Evolutionary conservation across 2,113 vertebrate species (phyloP), one percentile per base, ranked within the genome.

Genomic region (Gasterosteus aculeatus): DNA sequence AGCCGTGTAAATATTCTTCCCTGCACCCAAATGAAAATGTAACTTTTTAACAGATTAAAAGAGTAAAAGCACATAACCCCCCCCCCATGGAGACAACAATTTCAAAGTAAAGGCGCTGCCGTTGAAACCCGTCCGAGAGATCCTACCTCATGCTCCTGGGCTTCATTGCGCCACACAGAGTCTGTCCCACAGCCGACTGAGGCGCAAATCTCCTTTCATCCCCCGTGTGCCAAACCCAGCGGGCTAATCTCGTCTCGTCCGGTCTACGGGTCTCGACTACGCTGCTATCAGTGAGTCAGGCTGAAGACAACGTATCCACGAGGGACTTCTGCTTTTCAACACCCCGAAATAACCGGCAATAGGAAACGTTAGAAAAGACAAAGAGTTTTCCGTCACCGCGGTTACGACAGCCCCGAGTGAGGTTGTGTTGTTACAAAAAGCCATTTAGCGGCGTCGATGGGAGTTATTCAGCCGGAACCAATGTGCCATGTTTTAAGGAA

Each of bases 161-260:
- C 64, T 87, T 92, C 76, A 82, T 79, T 57, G 77, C 35, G 0
- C 76, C 10, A 46, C 78, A 12, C 62, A 8, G 72, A 75, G 53
- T 73, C 77, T 29, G 47, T 69, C 77, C 86, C 80, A 82, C 82
- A 46, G 47, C 78, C 78, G 80, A 88, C 66, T 35, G 81, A 84
- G 81, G 69, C 41, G 72, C 70, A 89, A 90, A 90, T 92, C 90
- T 82, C 81, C 79, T 78, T 78, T 91, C 87, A 89, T 90, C 86
- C 84, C 86, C 81, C 39, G 26, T 39, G 10, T 26, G 22, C 22
- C 22, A 26, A 26, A 26, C 22, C 22, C 22, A 26, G 22, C 22
- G 22, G 22, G 79, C 84, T 92, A 90, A 91, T 92, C 90, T 86
- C 53, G 0, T 2, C 83, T 69, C 4, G 69, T 66, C 74, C 72